Evolutionary conservation across 2,113 vertebrate genomes (phyloP), one percentile per base, ranked within the genome.

Genomic region (Thamnophis sirtalis): DNA sequence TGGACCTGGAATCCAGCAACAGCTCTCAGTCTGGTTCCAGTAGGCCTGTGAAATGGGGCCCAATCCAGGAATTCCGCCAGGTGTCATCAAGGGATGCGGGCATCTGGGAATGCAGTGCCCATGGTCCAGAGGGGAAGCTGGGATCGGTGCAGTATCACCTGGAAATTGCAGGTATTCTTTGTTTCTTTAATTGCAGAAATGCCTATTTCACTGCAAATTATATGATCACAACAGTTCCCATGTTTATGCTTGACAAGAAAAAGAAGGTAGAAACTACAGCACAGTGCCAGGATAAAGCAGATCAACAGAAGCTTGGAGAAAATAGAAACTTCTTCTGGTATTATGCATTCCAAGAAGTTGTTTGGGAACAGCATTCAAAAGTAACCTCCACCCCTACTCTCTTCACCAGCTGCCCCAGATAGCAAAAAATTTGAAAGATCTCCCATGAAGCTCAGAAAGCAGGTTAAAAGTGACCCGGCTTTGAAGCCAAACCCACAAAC

Each of bases 91-190:
- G 92, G 55, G 95, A 97, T n/a, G 86, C 0, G 0, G 96, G 96
- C 54, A 95, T 9, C 0, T 97, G 96, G 96, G 95, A 97, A 54
- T 97, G 96, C 92, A 95, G 94, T 0, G 88, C 96, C 1, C 0
- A 94, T 5, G 94, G 94, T 21, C 94, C 95, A 49, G 94, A 94
- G 85, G 95, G 95, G 51, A 95, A 55, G 9, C 93, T 96, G 80
- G 96, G 93, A 94, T 93, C 95, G 21, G 95, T 87, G 87, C 50
- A 95, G 2, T 96, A 96, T 0, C 63, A 24, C 6, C 91, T 97
- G 90, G 95, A 95, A 89, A 95, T 94, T 86, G 94, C 93, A 95
- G 96, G 96, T 97, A 93, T 84, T 84, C 68, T 54, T 54, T 43
- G n/a, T 68, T 43, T 43, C 49, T 63, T 87, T 53, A 80, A 53